Conservation (phyloP, 2,797 vertebrate genomes). For the Emys orbicularis region DNA sequence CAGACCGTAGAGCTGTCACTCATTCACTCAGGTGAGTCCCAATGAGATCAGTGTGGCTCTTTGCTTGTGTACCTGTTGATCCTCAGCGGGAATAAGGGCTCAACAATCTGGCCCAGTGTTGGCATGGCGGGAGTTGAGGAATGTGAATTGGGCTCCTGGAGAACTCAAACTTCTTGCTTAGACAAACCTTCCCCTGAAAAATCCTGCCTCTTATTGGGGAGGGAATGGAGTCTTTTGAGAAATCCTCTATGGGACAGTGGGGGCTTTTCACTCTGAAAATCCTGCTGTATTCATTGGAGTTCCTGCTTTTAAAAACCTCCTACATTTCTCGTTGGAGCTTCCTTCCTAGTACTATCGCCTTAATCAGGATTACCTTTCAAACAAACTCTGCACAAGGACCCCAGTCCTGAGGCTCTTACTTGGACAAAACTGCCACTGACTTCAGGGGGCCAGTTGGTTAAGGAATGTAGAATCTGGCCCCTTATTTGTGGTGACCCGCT, state of each 20-base stretch:
- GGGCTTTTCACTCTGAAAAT: neutral
- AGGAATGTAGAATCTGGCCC: neutral
- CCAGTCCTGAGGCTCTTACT: neutral
- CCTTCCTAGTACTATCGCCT: neutral
- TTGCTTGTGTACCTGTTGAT: neutral
- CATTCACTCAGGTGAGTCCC: neutral
- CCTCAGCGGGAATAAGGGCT: neutral
- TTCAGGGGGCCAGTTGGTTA: neutral
- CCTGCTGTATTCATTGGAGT: neutral
- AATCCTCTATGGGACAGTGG: neutral
- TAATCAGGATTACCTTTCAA: neutral
- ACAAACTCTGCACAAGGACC: neutral
- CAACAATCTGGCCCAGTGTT: neutral
- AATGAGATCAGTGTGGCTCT: neutral
- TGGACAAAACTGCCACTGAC: neutral
- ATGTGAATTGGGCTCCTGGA: neutral
- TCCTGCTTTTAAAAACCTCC: neutral
- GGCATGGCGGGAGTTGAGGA: constrained; percentile 3
- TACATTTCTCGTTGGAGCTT: neutral
- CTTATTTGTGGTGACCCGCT: neutral
- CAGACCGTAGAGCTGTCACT: neutral
- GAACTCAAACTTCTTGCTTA: neutral
- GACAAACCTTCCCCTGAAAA: neutral
- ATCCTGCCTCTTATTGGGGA: neutral
- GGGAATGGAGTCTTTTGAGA: neutral